Percentiles rank a stretch among this genome's conserved stretches.
These are phyloP conservation scores for Scolopax rusticola DNA, from an alignment of 2,797 vertebrate genomes.

Conservation along the genomic window DNA sequence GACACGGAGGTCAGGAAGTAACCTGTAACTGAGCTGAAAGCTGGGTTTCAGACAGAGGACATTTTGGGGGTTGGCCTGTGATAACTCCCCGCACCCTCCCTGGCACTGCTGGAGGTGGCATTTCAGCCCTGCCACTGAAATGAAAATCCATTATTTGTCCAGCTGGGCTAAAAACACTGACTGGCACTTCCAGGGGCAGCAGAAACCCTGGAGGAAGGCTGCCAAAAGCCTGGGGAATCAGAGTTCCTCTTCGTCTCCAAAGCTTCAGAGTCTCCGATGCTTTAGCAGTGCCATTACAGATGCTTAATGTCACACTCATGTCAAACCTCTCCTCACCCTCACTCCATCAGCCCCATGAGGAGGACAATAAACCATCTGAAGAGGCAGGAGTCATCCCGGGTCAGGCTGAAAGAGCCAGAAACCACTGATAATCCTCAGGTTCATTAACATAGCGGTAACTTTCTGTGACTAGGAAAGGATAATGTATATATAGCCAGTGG, in stretches of 20 bases:
- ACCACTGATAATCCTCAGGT: not conserved
- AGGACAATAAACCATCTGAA: not conserved
- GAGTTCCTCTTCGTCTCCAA: conserved; percentile 22
- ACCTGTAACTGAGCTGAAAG: not conserved
- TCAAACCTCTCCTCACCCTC: not conserved
- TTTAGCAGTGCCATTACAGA: not conserved
- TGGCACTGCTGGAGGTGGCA: not conserved
- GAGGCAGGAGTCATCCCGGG: not conserved
- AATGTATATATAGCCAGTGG: not conserved
- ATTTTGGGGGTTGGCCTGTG: not conserved
- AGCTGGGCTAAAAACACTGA: not conserved
- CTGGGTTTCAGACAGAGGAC: not conserved
- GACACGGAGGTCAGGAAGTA: not conserved
- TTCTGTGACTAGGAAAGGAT: not conserved
- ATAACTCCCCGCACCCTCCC: not conserved
- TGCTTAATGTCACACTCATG: not conserved
- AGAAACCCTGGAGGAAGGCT: conserved; percentile 33
- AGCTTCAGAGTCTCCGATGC: not conserved
- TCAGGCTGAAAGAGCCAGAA: conserved; percentile 1
- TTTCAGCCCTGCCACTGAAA: not conserved
- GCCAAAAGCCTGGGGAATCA: not conserved
- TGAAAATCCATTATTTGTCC: conserved; percentile 33
- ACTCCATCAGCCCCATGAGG: not conserved
- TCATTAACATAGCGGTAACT: conserved; percentile 1
- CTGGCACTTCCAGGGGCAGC: conserved; percentile 2